A percentile compares a stretch with the other conserved stretches of the same genome.
These are phyloP conservation scores for Mungos mungo DNA, from an alignment of 2,113 vertebrate species.

Conservation along the genomic window DNA sequence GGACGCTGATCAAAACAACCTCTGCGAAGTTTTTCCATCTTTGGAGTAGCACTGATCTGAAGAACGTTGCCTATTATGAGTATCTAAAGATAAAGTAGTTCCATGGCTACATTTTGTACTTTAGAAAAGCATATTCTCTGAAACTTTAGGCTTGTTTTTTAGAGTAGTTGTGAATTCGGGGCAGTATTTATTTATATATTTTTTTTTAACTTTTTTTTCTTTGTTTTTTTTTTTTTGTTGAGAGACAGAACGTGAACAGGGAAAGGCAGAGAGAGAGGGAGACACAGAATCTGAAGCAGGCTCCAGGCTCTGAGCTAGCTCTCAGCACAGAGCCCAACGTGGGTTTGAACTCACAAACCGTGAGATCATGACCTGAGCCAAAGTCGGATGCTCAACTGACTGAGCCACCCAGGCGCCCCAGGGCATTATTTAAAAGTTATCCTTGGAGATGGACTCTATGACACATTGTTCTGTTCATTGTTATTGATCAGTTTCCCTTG, in stretches of 20 bases:
- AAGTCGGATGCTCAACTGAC: too few species aligned
- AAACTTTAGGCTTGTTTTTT: not conserved
- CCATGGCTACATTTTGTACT: not conserved
- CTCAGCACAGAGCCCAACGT: too few species aligned
- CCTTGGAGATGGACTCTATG: not conserved
- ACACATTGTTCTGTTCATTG: not conserved
- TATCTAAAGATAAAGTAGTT: not conserved
- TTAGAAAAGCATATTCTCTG: not conserved
- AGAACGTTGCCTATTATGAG: not conserved
- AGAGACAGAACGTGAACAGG: too few species aligned
- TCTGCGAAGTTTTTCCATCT: not conserved
- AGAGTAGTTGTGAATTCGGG: not conserved
- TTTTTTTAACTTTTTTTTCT: too few species aligned
- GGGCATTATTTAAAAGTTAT: slow-evolving; percentile 7
- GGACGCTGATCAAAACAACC: not conserved
- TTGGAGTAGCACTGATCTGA: not conserved
- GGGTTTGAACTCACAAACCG: too few species aligned
- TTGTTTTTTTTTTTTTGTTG: too few species aligned
- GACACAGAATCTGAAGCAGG: too few species aligned
- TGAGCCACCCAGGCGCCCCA: too few species aligned
- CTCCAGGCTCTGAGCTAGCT: too few species aligned
- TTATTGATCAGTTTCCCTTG: not conserved
- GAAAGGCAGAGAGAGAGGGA: too few species aligned
- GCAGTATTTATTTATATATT: not conserved
- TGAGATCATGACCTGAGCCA: too few species aligned